Conservation (phyloP, 2,888 invertebrate species). For the Myopa testacea region DNA sequence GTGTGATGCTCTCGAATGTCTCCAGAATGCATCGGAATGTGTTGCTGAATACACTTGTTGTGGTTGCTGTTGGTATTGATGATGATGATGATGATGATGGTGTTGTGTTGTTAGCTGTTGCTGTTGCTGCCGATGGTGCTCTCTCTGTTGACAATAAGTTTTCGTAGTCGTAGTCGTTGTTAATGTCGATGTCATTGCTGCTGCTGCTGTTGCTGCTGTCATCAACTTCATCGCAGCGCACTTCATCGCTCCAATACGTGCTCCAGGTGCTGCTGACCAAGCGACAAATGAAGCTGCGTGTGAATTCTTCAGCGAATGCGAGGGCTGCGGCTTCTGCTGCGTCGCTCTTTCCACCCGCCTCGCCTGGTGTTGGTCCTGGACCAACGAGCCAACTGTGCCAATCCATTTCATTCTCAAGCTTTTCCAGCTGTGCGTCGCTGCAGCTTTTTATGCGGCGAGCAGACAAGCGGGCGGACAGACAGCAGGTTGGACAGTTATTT, state of each 20-base stretch:
- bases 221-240: slow-evolving; percentile 27
- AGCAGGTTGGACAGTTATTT: not conserved
- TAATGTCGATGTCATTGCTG: slow-evolving; percentile 37
- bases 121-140: slow-evolving; percentile 37
- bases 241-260: not conserved
- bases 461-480: not conserved
- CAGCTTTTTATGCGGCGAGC: not conserved
- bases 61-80: slow-evolving; percentile 24
- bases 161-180: slow-evolving; percentile 36
- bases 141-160: slow-evolving; percentile 15
- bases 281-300: slow-evolving; percentile 15
- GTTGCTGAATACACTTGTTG: slow-evolving; percentile 42
- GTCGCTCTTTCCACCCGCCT: not conserved
- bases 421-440: slow-evolving; percentile 46
- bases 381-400: slow-evolving; percentile 65
- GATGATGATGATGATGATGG: slow-evolving; percentile 11
- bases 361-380: slow-evolving; percentile 60
- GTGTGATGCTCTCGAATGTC: slow-evolving; percentile 52
- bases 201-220: slow-evolving; percentile 41
- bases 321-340: slow-evolving; percentile 9
- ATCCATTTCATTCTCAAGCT: slow-evolving; percentile 69
- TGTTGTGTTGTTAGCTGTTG: slow-evolving; percentile 33
- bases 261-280: not conserved
- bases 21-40: slow-evolving; percentile 65
- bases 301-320: not conserved